Conservation (phyloP, 2,113 vertebrate species). For the Myrmecophaga tridactyla region DNA sequence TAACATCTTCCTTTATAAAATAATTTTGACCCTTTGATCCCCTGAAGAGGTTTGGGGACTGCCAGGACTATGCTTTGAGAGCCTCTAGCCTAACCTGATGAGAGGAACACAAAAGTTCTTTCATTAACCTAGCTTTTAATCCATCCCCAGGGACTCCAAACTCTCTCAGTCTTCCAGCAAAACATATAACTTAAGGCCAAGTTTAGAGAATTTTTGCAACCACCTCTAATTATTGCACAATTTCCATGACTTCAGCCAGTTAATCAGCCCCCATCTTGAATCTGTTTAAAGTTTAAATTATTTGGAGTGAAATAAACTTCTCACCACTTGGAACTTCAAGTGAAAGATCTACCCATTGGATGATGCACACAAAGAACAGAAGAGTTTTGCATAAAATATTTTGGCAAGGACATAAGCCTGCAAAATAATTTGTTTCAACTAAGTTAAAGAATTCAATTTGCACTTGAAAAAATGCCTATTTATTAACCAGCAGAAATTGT, state of each 20-base stretch:
- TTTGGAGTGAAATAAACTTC: background rate
- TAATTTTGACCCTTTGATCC: background rate
- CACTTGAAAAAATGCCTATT: background rate
- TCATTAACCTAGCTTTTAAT: background rate
- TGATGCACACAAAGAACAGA: background rate
- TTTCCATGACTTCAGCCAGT: background rate
- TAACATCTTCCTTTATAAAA: background rate
- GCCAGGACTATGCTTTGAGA: background rate
- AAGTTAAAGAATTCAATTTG: conserved; percentile 28
- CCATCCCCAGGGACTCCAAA: background rate
- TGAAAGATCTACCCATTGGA: background rate
- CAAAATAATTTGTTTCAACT: conserved; percentile 15
- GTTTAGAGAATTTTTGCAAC: background rate
- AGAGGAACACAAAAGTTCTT: background rate
- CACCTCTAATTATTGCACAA: background rate
- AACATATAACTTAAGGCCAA: background rate
- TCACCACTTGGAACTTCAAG: background rate
- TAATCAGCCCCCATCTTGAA: background rate
- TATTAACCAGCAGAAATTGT: background rate
- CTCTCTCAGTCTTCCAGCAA: background rate
- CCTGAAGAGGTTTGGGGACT: background rate
- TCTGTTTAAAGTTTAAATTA: background rate
- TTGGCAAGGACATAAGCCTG: background rate
- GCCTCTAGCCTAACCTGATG: background rate
- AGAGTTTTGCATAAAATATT: background rate